These are phyloP conservation scores for Brachyalestes nurse DNA, from an alignment of 2,797 vertebrate genomes.

Conservation along the genomic window DNA sequence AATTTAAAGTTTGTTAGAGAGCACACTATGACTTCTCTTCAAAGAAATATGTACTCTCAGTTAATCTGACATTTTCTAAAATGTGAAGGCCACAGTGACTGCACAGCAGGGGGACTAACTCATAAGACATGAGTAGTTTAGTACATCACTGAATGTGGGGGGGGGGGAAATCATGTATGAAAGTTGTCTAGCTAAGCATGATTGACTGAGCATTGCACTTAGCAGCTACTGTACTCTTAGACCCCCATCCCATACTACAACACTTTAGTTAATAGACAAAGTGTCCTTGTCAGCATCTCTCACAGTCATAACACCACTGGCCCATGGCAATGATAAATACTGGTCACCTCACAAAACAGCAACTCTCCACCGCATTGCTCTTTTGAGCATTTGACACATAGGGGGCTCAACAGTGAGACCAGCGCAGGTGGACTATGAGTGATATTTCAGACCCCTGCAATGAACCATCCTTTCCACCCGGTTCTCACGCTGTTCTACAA, in stretches of 20 bases:
- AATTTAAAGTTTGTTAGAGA: slow-evolving; percentile 48
- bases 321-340: slow-evolving; percentile 79
- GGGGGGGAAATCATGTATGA: background rate
- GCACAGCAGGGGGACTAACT: background rate
- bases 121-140: background rate
- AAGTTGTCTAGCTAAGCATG: slow-evolving; percentile 40
- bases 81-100: background rate
- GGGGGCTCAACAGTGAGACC: slow-evolving; percentile 29
- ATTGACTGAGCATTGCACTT: slow-evolving; percentile 32
- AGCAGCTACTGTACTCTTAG: slow-evolving; percentile 28
- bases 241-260: slow-evolving; percentile 45
- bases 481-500: background rate
- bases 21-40: slow-evolving; percentile 17
- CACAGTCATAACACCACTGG: slow-evolving; percentile 73
- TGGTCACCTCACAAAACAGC: slow-evolving; percentile 60
- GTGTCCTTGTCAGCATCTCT: slow-evolving; percentile 80
- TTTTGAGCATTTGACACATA: slow-evolving; percentile 29
- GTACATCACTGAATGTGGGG: background rate
- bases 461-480: background rate
- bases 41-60: background rate
- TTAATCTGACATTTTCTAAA: background rate
- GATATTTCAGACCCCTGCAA: slow-evolving; percentile 20
- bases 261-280: slow-evolving; percentile 82
- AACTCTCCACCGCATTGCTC: slow-evolving; percentile 36
- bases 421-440: slow-evolving; percentile 11